phyloP scores from a whole-genome alignment of 2,797 vertebrate species.

The Melanotaenia nigrans region DNA sequence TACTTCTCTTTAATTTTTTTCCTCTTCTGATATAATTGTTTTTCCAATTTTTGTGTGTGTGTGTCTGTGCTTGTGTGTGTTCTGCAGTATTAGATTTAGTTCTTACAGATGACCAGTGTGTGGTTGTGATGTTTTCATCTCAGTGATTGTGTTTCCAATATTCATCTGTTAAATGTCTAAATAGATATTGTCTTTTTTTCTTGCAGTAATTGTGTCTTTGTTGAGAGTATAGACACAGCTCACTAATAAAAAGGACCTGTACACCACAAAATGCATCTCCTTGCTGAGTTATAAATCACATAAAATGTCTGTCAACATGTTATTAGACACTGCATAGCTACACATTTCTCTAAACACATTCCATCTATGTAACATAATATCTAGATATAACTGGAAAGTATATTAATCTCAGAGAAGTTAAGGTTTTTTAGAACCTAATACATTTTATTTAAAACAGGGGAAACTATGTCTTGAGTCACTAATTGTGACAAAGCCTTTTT shows the following conservation, averaged over 20 bases:
- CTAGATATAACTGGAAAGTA: background rate
- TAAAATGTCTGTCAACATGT: constrained; percentile 34
- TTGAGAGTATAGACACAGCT: constrained; percentile 4
- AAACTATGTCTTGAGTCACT: constrained; percentile 31
- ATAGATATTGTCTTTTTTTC: background rate
- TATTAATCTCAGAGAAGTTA: background rate
- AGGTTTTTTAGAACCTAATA: background rate
- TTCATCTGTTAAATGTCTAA: background rate
- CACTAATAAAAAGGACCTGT: constrained; percentile 13
- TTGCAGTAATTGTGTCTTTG: background rate
- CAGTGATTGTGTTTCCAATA: background rate
- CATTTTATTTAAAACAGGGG: background rate
- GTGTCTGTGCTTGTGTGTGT: background rate
- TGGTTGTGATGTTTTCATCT: background rate
- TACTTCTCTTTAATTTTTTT: background rate
- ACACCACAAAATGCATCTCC: constrained; percentile 2
- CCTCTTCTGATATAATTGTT: background rate
- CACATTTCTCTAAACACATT: background rate
- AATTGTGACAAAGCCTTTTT: constrained; percentile 46
- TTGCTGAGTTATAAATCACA: constrained; percentile 20
- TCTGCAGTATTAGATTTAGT: background rate
- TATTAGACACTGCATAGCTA: background rate
- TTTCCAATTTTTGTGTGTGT: background rate
- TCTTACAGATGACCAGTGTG: background rate
- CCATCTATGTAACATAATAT: background rate